Evolutionary conservation across 2,888 invertebrate species (phyloP).

Genomic region (Andrena marginata): DNA sequence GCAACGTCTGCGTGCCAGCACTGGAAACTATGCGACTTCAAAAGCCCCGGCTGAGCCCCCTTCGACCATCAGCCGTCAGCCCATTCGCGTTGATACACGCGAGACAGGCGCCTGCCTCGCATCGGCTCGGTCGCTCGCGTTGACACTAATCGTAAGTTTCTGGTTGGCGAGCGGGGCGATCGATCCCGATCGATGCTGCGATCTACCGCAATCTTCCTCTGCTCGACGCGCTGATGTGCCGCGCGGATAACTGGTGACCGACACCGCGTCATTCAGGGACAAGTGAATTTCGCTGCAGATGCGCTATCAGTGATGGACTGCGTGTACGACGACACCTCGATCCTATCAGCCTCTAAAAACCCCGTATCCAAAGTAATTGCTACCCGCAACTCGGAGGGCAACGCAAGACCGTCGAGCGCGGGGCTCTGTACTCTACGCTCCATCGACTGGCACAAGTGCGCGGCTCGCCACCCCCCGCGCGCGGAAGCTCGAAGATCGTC

Average conservation of each 20-base stretch:
- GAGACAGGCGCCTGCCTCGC: constrained; percentile 66
- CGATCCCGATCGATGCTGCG: constrained; percentile 58
- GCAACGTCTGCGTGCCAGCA: constrained; percentile 82
- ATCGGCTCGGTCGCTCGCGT: constrained; percentile 67
- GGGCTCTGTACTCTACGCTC: neutral
- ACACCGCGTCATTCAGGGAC: neutral
- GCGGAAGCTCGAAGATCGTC: constrained; percentile 44
- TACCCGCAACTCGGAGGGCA: neutral
- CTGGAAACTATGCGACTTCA: constrained; percentile 80
- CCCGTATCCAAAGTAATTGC: neutral
- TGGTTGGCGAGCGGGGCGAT: constrained; percentile 73
- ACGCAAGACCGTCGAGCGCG: neutral
- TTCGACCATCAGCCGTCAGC: constrained; percentile 49
- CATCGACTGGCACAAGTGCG: constrained; percentile 17
- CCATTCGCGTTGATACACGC: constrained; percentile 70
- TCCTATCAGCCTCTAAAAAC: neutral
- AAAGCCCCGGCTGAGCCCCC: constrained; percentile 72
- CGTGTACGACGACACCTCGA: neutral
- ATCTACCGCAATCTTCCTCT: too few relatives aligned
- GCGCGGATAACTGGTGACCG: neutral
- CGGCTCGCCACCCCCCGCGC: neutral
- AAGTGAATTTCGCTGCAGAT: neutral
- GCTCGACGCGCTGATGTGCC: too few relatives aligned
- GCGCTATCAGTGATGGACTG: constrained; percentile 1
- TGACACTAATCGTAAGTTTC: constrained; percentile 71